phyloP scores from a whole-genome alignment of 2,113 vertebrate species.

The Montifringilla adamsi region DNA sequence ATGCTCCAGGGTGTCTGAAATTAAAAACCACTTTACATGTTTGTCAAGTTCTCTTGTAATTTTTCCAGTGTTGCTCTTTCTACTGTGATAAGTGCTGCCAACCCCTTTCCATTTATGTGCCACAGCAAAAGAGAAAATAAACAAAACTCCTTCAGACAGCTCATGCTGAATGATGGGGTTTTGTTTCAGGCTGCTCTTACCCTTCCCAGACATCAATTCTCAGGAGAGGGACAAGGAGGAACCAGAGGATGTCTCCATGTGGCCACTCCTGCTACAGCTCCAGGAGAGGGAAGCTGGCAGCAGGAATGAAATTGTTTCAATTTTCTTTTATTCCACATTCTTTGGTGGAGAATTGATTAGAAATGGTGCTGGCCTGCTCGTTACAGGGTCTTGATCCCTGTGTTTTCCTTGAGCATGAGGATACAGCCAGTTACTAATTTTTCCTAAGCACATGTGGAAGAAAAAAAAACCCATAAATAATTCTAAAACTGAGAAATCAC shows the following conservation, averaged over 20 bases:
- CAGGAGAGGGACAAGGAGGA: not conserved
- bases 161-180: not conserved
- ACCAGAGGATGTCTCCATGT: accelerated
- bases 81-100: slow-evolving; percentile 29
- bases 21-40: slow-evolving; percentile 47
- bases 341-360: not conserved
- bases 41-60: slow-evolving; percentile 26
- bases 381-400: too few species aligned
- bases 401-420: not conserved
- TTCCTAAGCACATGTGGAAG: not conserved
- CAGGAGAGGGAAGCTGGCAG: not conserved
- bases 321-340: not conserved
- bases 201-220: not conserved
- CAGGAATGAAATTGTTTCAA: not conserved
- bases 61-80: slow-evolving; percentile 26
- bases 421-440: not conserved
- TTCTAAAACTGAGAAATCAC: not conserved
- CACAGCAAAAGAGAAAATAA: not conserved
- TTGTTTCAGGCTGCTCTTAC: not conserved
- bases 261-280: not conserved
- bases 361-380: not conserved
- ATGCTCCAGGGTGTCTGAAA: slow-evolving; percentile 53
- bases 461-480: not conserved
- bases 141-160: not conserved
- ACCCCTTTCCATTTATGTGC: not conserved